Base-by-base conservation (phyloP, 2,888 invertebrate species). In the Sicus ferrugineus region DNA sequence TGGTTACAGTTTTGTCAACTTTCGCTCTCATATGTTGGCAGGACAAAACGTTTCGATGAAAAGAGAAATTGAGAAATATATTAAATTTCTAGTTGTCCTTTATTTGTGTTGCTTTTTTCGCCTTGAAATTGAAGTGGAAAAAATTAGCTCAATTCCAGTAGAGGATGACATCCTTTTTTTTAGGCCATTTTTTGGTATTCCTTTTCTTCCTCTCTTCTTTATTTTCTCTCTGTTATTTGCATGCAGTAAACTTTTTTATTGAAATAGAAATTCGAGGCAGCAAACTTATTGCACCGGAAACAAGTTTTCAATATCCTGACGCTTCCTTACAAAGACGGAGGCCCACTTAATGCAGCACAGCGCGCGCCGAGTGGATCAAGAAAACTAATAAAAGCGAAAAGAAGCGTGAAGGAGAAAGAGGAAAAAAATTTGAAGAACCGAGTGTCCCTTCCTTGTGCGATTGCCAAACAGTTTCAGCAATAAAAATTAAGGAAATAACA, bases 221-320 rank as follows among this genome's bases (percentile, higher is more conserved):
- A 21, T 38, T 3, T 38, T 61, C 42, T 38, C 16, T 14, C 23
- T 54, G 21, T 5, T 11, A 26, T 26, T 26, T 23, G 28, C 38
- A n/a, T 59, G 16, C 23, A 14, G 42, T 42, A 16, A 26, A 9
- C 2, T n/a, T 34, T 65, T 34, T 59, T 48, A 48, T 67, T 58
- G 46, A 58, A 67, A 67, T 54, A 54, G 59, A 67, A 67, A 30
- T 63, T 61, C 28, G 48, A 31, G 28, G 65, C 16, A 46, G 30
- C 58, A 30, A 48, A 67, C 58, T 67, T 59, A 54, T 46, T 67
- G 67, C 59, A 67, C 34, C 59, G 67, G 67, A 67, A 67, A 67
- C 48, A 67, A 67, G 58, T 67, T 67, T 59, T 59, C 67, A 67
- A 67, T 67, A 67, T 67, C 67, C 67, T 67, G 58, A 21, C 59